Conservation (phyloP, 2,113 vertebrate species). For the Butorides virescens region DNA sequence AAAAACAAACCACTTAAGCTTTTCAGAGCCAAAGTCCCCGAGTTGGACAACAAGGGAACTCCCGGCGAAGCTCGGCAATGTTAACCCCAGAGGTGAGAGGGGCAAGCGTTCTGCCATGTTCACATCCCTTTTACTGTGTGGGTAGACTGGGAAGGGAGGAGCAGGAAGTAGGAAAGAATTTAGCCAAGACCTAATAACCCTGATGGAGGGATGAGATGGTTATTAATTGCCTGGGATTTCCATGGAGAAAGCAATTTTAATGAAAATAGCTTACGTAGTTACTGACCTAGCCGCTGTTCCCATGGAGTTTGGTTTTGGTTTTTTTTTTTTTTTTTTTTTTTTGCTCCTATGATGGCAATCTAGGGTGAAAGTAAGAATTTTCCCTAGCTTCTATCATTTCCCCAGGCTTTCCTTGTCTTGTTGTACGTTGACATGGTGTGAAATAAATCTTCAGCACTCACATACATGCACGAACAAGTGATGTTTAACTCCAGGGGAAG, state of each 20-base stretch:
- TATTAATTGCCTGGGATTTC: not conserved
- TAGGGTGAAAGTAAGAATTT: not conserved
- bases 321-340: not conserved
- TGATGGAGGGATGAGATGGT: not conserved
- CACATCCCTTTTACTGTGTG: not conserved
- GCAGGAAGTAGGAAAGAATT: not conserved
- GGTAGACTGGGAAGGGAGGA: not conserved
- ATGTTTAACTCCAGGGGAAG: not conserved
- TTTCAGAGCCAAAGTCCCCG: not conserved
- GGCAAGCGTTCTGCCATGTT: fast-evolving
- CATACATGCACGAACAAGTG: not conserved
- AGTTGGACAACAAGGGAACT: not conserved
- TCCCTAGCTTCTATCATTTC: not conserved
- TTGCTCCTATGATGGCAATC: not conserved
- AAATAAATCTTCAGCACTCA: not conserved
- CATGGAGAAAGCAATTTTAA: not conserved
- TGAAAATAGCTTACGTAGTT: not conserved
- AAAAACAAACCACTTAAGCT: not conserved
- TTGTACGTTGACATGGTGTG: not conserved
- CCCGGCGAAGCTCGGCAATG: fast-evolving
- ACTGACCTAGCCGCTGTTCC: not conserved
- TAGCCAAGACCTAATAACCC: not conserved
- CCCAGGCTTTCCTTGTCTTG: not conserved
- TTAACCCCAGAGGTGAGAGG: not conserved
- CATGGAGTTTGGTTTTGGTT: not conserved